A percentile compares a stretch with the other conserved stretches of the same genome.
Conservation (phyloP, 2,113 vertebrate genomes). For the Monopterus albus region DNA sequence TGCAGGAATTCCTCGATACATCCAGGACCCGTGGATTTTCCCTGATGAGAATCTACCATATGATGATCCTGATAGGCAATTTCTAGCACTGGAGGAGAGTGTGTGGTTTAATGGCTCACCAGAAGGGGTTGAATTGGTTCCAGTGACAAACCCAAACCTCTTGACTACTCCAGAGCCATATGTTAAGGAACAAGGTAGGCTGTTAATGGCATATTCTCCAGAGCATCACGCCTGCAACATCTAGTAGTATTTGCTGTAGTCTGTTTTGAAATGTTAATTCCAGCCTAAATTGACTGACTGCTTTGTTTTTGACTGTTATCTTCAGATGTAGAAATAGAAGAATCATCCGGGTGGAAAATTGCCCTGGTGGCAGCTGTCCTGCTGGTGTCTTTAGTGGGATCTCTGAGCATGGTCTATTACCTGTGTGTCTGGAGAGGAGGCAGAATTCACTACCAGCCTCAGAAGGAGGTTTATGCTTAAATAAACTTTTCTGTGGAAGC, state of each 20-base stretch:
- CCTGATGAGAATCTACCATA: not conserved
- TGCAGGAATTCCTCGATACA: constrained; percentile 30
- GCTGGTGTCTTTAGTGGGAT: constrained; percentile 53
- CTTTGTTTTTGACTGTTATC: not conserved
- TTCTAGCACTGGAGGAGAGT: not conserved
- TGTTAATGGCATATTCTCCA: not conserved
- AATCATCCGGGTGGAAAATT: constrained; percentile 46
- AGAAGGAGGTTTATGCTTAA: constrained; percentile 46
- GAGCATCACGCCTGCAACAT: not conserved
- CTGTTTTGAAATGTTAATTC: not conserved
- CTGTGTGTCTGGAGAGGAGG: constrained; percentile 81
- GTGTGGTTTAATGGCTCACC: not conserved
- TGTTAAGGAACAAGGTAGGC: constrained; percentile 41
- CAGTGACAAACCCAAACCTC: not conserved
- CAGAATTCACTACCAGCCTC: constrained; percentile 70
- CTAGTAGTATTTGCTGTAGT: fast-evolving
- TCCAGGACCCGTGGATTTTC: constrained; percentile 19
- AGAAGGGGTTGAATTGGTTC: not conserved
- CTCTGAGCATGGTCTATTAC: constrained; percentile 72
- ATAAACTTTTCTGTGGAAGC: constrained; percentile 27
- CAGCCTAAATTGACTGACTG: not conserved
- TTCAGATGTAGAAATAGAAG: not conserved
- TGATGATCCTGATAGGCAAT: not conserved
- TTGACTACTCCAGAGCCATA: not conserved
- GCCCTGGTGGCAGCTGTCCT: constrained; percentile 47